These are phyloP conservation scores for Gymnopithys bicolor DNA, from an alignment of 2,797 vertebrate species.

Conservation along the genomic window DNA sequence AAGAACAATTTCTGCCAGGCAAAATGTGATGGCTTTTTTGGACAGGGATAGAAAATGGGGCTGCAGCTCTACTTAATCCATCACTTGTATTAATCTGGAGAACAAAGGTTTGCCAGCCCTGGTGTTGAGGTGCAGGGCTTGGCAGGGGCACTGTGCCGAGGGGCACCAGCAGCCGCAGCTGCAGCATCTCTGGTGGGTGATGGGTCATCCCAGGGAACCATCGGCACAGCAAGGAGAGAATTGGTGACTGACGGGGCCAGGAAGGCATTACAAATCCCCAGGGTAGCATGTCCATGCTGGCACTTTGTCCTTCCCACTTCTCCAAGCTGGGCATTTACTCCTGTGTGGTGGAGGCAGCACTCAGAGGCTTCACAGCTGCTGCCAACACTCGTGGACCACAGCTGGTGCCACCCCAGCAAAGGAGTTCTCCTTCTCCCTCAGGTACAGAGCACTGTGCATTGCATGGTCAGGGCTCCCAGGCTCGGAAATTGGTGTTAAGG, in stretches of 20 bases:
- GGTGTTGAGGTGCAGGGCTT: neutral
- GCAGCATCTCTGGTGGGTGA: neutral
- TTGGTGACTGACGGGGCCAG: fast-evolving
- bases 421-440: neutral
- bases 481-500: fast-evolving
- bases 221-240: fast-evolving
- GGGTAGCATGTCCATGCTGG: fast-evolving
- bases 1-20: neutral
- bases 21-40: conserved; percentile 26
- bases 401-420: neutral
- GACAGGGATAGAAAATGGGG: neutral
- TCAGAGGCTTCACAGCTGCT: neutral
- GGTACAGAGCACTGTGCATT: neutral
- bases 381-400: fast-evolving
- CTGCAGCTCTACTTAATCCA: neutral
- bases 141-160: neutral
- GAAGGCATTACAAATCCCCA: neutral
- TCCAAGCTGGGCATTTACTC: neutral
- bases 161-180: neutral
- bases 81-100: neutral
- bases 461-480: neutral
- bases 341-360: fast-evolving
- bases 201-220: neutral
- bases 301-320: neutral
- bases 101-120: fast-evolving